Conservation (phyloP, 2,888 invertebrate genomes). For the Hirtodrosophila alboralis region DNA sequence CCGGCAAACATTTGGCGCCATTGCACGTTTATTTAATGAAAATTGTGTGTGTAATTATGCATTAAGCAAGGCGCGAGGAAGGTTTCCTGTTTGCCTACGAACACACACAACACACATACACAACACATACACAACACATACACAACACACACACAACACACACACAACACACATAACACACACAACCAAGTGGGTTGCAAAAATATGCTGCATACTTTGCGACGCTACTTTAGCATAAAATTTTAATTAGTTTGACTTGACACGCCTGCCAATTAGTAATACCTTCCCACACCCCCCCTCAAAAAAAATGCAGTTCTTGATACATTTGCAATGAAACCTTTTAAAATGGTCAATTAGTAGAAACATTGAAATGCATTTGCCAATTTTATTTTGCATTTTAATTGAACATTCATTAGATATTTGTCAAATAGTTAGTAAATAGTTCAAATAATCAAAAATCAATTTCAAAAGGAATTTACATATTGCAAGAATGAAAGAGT, state of each 20-base stretch:
- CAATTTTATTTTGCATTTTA: constrained; percentile 8
- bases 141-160: constrained; percentile 6
- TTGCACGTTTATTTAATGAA: constrained; percentile 76
- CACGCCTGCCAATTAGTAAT: constrained; percentile 44
- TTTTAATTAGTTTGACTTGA: constrained; percentile 73
- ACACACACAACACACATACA: constrained; percentile 5
- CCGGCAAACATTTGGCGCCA: constrained; percentile 69
- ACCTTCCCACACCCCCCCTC: too few relatives aligned
- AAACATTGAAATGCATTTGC: constrained; percentile 28
- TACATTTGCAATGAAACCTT: constrained; percentile 19
- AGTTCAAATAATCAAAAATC: background rate
- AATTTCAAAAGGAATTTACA: background rate
- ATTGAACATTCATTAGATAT: background rate
- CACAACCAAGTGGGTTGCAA: constrained; percentile 34
- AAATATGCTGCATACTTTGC: constrained; percentile 61
- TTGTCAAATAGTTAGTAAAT: background rate
- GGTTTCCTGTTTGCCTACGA: constrained; percentile 44
- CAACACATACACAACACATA: constrained; percentile 13
- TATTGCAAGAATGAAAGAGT: too few relatives aligned
- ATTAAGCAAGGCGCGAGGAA: constrained; percentile 58
- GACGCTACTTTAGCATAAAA: constrained; percentile 64
- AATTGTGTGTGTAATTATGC: constrained; percentile 79
- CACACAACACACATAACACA: constrained; percentile 6
- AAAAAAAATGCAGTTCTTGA: constrained; percentile 4
- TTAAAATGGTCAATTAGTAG: constrained; percentile 48